Evolutionary conservation across 2,888 invertebrate species (phyloP), one percentile per base, ranked within the genome.

Genomic region (Lydus trimaculatus): DNA sequence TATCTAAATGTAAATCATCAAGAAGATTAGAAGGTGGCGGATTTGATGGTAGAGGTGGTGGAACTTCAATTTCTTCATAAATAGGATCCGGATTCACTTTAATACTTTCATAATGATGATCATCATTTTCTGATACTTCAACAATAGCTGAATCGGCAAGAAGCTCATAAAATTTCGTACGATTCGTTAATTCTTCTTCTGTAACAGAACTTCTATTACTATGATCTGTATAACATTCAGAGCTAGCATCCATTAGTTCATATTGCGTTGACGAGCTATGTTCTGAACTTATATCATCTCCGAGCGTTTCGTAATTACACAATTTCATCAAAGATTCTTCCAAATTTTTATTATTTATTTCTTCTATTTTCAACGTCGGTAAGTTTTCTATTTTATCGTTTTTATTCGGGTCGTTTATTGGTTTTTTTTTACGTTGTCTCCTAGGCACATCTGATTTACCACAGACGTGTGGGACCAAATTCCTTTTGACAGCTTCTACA

Each of bases 1-100:
- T 91, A 64, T 92, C 92, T 74, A 93, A 88, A 67, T 93, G 90
- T 72, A 90, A 83, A 61, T 91, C 88, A 75, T 91, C 89, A 48
- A 85, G 70, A 25, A 90, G 86, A n/a, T 88, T 88, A 72, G 89
- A 87, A 0, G 94, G 94, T 0, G 94, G 94, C 20, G 94, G 93
- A 78, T 91, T 92, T 0, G 91, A 84, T 1, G 94, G 94, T 77
- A 95, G 84, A 2, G 94, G 94, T 15, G 94, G 94, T 65, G 94
- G 94, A 83, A 91, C 89, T 77, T 92, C 92, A 73, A 92, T 92
- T 84, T 92, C 92, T 85, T 93, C 93, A 80, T 94, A 94, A 79
- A 94, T 93, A 2, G 92, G 93, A 86, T 93, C 92, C 65, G 87
- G 87, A 85, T 92, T 92, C 65, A 87, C 87, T 77, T 90, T 89